Evolutionary conservation across 2,113 vertebrate species (phyloP).

Genomic region (Dinomys branickii): DNA sequence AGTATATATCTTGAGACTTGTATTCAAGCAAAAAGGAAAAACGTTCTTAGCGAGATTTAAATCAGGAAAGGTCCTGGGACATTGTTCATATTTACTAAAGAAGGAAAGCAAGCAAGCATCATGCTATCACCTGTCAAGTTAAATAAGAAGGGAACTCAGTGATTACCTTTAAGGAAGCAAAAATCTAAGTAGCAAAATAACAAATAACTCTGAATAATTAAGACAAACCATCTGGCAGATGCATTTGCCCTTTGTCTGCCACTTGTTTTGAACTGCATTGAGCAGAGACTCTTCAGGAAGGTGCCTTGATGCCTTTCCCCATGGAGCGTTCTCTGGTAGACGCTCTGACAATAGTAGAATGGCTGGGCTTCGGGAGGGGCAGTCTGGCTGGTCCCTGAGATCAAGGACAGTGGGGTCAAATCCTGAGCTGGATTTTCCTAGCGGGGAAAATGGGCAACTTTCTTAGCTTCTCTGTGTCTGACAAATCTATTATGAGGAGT

Average conservation of each 20-base stretch:
- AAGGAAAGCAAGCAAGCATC: not conserved
- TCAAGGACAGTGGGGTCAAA: not conserved
- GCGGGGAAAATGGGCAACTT: not conserved
- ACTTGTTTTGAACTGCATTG: not conserved
- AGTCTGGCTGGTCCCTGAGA: not conserved
- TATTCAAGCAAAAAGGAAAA: slow-evolving; percentile 16
- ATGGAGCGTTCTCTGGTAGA: not conserved
- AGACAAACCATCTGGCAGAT: not conserved
- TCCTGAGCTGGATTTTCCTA: not conserved
- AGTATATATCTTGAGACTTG: not conserved
- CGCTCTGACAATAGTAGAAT: not conserved
- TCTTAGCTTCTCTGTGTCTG: not conserved
- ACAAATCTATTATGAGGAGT: not conserved
- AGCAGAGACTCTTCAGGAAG: not conserved
- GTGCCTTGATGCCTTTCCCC: not conserved
- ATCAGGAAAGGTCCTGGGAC: not conserved
- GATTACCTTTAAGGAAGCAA: slow-evolving; percentile 12
- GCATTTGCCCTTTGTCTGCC: not conserved
- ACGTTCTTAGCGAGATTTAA: not conserved
- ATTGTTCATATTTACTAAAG: not conserved
- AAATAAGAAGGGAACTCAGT: not conserved
- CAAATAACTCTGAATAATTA: not conserved
- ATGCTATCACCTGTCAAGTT: not conserved
- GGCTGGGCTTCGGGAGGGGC: not conserved
- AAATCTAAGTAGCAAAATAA: not conserved